phyloP scores from a whole-genome alignment of 2,888 invertebrate species.

The Beris chalybata region DNA sequence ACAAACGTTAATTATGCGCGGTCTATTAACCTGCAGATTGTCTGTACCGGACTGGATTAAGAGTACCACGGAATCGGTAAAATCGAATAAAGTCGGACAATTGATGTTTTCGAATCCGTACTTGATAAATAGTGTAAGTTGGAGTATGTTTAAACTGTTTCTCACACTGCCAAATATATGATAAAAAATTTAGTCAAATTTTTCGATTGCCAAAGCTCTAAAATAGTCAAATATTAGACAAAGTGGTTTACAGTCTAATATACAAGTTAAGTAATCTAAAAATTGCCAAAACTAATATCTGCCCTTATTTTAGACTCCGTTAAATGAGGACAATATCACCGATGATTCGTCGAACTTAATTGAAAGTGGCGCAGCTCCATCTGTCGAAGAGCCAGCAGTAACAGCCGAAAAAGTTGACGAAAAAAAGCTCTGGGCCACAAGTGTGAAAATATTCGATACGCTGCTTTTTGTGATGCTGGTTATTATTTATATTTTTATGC shows the following conservation, averaged over 20 bases:
- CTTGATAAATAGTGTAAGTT: constrained; percentile 36
- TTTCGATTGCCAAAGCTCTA: not conserved
- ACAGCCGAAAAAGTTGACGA: not conserved
- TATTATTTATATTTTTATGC: constrained; percentile 16
- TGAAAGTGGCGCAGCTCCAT: constrained; percentile 3
- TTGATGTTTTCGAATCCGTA: constrained; percentile 39
- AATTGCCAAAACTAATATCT: too few relatives aligned
- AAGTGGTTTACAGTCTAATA: too few relatives aligned
- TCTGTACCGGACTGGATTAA: constrained; percentile 38
- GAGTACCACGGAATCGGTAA: constrained; percentile 31
- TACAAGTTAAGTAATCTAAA: too few relatives aligned
- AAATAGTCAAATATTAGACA: not conserved
- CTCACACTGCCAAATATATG: not conserved
- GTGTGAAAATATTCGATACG: constrained; percentile 21
- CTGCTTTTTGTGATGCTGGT: constrained; percentile 5
- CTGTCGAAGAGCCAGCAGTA: not conserved
- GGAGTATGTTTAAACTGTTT: not conserved
- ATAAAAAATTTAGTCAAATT: not conserved
- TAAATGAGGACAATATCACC: constrained; percentile 1
- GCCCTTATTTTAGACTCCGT: constrained; percentile 5
- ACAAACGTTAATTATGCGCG: constrained; percentile 37
- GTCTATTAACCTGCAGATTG: constrained; percentile 28
- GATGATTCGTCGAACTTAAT: constrained; percentile 18
- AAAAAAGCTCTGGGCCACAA: not conserved
- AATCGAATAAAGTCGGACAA: constrained; percentile 38